Evolutionary conservation across 1,140 invertebrate genomes (phyloP), one percentile per base, ranked within the genome.

Genomic region (Drosophila grimshawi): DNA sequence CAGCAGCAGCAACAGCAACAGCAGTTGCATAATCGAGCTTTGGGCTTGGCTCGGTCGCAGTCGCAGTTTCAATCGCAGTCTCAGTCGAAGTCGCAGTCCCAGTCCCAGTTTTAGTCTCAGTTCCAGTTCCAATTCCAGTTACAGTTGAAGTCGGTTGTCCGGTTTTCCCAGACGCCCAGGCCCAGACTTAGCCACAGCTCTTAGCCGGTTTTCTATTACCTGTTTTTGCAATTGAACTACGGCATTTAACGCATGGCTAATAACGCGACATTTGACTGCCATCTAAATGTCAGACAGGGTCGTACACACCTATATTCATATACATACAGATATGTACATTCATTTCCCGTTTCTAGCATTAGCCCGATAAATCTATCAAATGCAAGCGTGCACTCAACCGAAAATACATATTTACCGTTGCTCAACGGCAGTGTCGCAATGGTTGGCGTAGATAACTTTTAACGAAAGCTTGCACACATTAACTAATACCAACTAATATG

Each of bases 201-300:
- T 4, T 43, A 43, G 39, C 64, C 64, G 49, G 70, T 68, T 73
- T 72, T 27, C 39, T 35, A 33, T 70, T 70, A 69, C 59, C 45
- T 55, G 57, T 75, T 75, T 73, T 35, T 27, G 43, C 53, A 72
- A 49, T 5, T 37, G 61, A 65, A 59, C 62, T 72, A 55, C 69
- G 63, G 48, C 65, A 69, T 75, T 75, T 68, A 74, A 68, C 48
- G 43, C 41, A 73, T 68, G 65, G 65, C 71, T 35, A 72, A 74
- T 71, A 41, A 19, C 19, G 43, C 55, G 69, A 67, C 55, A 72
- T 72, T 72, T 72, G 55, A 71, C 46, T 41, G 64, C 30, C 5
- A 39, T 35, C 51, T 57, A 75, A 76, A 76, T 76, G 67, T 64
- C 68, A 76, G 55, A 60, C 67, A 71, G 73, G 65, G 67, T 70